A percentile compares a stretch with the other conserved stretches of the same genome.
Evolutionary conservation across 2,888 invertebrate species (phyloP).

Genomic region (Mongoloraphidia duomilia): DNA sequence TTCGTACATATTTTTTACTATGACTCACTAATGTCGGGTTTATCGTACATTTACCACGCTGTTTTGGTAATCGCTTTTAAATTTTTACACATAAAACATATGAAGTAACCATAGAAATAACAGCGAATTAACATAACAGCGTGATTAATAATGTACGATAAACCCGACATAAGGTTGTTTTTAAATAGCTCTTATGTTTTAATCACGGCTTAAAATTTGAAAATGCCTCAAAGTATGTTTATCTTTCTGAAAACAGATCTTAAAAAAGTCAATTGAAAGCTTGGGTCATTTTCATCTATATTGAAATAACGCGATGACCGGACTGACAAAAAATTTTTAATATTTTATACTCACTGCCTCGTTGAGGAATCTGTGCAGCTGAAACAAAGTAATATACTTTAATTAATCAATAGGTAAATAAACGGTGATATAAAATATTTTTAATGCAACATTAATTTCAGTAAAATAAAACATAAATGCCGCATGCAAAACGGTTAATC

Average conservation of each 20-base stretch:
- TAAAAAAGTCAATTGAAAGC: neutral
- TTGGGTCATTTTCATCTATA: neutral
- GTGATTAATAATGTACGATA: no score
- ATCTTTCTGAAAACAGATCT: slow-evolving; percentile 4
- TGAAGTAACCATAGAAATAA: no score
- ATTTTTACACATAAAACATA: no score
- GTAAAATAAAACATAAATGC: slow-evolving; percentile 1
- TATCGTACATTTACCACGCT: no score
- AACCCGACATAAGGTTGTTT: no score
- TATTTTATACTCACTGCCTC: slow-evolving; percentile 62
- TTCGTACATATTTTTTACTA: no score
- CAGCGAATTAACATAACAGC: no score
- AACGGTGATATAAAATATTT: slow-evolving; percentile 13
- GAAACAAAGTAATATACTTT: slow-evolving; percentile 40
- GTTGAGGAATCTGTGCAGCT: slow-evolving; percentile 82
- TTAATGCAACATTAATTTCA: slow-evolving; percentile 1
- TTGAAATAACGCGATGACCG: slow-evolving; percentile 12
- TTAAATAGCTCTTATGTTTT: no score
- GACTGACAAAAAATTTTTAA: slow-evolving; percentile 10
- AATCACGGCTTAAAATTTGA: slow-evolving; percentile 6
- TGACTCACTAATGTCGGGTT: no score
- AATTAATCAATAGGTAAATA: slow-evolving; percentile 1
- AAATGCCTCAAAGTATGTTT: slow-evolving; percentile 2
- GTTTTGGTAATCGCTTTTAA: no score
- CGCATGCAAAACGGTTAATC: neutral